These are phyloP conservation scores for Meteorus colon DNA, from an alignment of 2,888 invertebrate genomes.

Conservation along the genomic window DNA sequence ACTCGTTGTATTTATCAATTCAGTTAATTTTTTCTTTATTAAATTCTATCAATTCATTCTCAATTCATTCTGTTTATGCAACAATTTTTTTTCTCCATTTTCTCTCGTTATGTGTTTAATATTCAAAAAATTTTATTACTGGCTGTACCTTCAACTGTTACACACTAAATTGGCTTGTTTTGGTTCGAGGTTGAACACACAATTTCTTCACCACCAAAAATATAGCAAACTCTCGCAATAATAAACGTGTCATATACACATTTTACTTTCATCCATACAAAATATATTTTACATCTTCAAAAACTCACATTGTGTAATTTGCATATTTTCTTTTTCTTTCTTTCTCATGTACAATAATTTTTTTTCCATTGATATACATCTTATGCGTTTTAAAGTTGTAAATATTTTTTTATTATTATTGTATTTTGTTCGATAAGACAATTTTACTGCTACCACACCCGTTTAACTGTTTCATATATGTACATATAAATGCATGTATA, in stretches of 20 bases:
- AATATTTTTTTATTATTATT: neutral
- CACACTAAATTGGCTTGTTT: slow-evolving; percentile 11
- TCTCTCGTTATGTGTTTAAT: neutral
- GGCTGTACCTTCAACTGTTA: slow-evolving; percentile 29
- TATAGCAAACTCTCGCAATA: neutral
- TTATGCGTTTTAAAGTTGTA: neutral
- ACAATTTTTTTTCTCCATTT: neutral
- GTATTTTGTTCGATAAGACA: neutral
- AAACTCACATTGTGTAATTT: neutral
- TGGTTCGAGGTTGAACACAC: neutral
- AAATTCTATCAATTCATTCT: neutral
- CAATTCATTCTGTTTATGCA: neutral
- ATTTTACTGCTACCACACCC: slow-evolving; percentile 45
- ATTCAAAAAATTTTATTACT: slow-evolving; percentile 17
- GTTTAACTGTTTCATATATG: slow-evolving; percentile 52
- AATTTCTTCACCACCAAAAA: slow-evolving; percentile 23
- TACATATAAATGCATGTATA: neutral
- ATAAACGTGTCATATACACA: neutral
- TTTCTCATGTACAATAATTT: neutral
- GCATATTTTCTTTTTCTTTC: neutral
- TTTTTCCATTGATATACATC: slow-evolving; percentile 1
- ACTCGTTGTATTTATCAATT: no score
- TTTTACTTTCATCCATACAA: neutral
- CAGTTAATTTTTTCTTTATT: neutral
- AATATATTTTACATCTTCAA: neutral